These are phyloP conservation scores for Acyrthosiphon pisum DNA, from an alignment of 1,140 invertebrate genomes.

Conservation along the genomic window DNA sequence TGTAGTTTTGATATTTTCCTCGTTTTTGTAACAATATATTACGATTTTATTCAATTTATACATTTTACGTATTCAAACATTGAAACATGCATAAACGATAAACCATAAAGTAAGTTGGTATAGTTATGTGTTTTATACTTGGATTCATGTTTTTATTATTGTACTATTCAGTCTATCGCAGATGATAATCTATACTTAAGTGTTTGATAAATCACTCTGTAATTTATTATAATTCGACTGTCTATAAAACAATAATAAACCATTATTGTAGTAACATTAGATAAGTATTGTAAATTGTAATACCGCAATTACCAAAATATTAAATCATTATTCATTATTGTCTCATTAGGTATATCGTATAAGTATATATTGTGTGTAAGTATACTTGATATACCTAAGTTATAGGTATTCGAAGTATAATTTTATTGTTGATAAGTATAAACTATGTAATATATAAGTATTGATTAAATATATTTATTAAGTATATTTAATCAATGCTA, in stretches of 20 bases:
- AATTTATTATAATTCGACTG: background rate
- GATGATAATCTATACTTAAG: background rate
- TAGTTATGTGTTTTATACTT: background rate
- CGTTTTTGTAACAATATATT: background rate
- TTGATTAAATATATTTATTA: too few species aligned
- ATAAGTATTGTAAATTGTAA: background rate
- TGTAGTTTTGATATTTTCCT: background rate
- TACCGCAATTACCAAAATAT: background rate
- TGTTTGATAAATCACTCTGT: background rate
- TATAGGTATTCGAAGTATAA: background rate
- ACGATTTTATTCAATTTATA: background rate
- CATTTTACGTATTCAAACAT: background rate
- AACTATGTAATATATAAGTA: too few species aligned
- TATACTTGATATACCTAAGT: too few species aligned
- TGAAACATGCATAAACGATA: background rate
- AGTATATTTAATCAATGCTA: too few species aligned
- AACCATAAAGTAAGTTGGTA: background rate
- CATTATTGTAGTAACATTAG: background rate
- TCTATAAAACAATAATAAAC: background rate
- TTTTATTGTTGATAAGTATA: background rate
- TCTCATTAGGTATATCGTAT: background rate
- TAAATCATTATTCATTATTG: background rate
- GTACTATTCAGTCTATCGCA: background rate
- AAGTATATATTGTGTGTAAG: background rate
- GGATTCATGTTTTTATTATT: background rate